Evolutionary conservation across 92 coral and sea anemone species (phyloP).

Genomic region (Epizoanthus stellaris): DNA sequence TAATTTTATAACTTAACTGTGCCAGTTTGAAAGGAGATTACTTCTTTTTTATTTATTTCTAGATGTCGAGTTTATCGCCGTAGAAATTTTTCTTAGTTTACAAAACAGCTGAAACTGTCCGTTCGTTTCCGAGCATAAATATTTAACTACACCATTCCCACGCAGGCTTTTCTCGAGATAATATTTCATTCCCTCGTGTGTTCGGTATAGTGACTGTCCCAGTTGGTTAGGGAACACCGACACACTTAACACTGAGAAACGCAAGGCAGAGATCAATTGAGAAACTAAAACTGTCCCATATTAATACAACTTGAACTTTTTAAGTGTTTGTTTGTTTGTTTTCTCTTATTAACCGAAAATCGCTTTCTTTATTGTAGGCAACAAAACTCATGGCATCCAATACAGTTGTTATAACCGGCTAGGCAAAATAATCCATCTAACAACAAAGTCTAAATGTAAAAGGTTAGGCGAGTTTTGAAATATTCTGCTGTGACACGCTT

Average conservation of each 20-base stretch:
- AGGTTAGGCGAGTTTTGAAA: not conserved
- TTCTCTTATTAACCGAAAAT: not conserved
- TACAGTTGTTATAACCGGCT: too few species aligned
- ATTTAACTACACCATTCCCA: conserved; percentile 40
- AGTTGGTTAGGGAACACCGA: not conserved
- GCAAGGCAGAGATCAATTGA: not conserved
- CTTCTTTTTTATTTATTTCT: not conserved
- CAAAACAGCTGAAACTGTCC: conserved; percentile 14
- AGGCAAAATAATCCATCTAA: not conserved
- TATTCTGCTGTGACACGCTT: not conserved
- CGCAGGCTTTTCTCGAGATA: conserved; percentile 11
- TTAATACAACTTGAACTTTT: not conserved
- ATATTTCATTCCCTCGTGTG: not conserved
- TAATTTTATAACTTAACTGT: not conserved
- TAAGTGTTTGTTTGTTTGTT: not conserved
- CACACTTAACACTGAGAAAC: not conserved
- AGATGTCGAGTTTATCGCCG: not conserved
- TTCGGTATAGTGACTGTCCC: not conserved
- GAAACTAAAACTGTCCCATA: not conserved
- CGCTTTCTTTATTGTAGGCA: conserved; percentile 8
- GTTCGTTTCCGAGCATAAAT: conserved; percentile 6
- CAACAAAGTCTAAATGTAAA: not conserved
- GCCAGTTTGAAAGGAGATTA: not conserved
- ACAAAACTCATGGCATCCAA: too few species aligned
- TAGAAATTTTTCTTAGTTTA: conserved; percentile 10